Base-by-base conservation (phyloP, 2,797 vertebrate species). In the Loriculus beryllinus region DNA sequence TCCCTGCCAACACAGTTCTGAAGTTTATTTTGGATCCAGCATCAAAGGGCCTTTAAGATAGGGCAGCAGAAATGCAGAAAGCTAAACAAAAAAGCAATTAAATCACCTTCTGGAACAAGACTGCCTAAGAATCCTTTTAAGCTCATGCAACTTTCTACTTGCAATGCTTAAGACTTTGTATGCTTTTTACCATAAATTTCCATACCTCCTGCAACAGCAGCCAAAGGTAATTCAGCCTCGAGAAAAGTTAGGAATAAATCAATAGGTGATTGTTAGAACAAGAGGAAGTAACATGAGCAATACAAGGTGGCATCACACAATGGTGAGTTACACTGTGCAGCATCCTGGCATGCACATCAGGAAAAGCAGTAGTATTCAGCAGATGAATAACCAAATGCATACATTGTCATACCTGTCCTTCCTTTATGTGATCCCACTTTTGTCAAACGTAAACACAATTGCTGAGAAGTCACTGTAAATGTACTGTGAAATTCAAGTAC, bases 351-450 rank as follows among this genome's bases (percentile, higher is more conserved):
- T 0, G 5, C 20, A 80, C 40, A 68, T 43, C 70, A 84, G 35
- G 47, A 79, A 95, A 88, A 81, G 4, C 42, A 91, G 71, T 54
- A 65, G 7, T 16, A 64, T 56, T 83, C 33, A 86, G n/a, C 11
- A 82, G 40, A 56, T 81, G 39, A 79, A 87, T 35, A 74, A 70
- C 29, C 49, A 76, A 63, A 65, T 22, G 43, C 12, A 18, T 59
- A 43, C 2, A 2, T 14, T 43, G 29, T 15, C 1, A 0, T 39
- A 35, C 8, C 12, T 3, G 0, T 59, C 33, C 14, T 83, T 67
- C 54, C 22, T 65, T 54, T 37, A 49, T 0, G 1, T 7, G 21
- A 86, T 26, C 35, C 54, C 69, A 65, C 39, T 88, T 59, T 59
- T 29, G 33, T 11, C 43, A 18, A 31, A 63, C 33, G 33, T 71